phyloP scores from a whole-genome alignment of 2,797 vertebrate species.

The Oreochromis mossambicus region DNA sequence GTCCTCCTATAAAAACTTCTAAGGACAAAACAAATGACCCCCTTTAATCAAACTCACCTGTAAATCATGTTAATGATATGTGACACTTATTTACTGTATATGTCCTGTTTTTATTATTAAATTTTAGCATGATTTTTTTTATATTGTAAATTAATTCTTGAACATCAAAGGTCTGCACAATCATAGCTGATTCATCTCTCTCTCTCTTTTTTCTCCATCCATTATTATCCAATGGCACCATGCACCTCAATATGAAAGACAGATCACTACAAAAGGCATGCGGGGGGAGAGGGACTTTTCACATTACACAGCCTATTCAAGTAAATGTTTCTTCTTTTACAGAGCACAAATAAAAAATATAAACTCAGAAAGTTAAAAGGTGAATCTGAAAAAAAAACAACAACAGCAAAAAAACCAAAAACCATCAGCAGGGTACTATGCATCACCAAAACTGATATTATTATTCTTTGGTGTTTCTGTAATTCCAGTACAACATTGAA shows the following conservation, averaged over 20 bases:
- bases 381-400: not conserved
- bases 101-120: constrained; percentile 62
- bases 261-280: constrained; percentile 88
- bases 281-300: constrained; percentile 81
- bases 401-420: not conserved
- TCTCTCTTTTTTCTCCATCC: constrained; percentile 26
- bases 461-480: constrained; percentile 98
- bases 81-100: constrained; percentile 47
- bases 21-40: not conserved
- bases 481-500: constrained; percentile 83
- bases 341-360: constrained; percentile 73
- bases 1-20: not conserved
- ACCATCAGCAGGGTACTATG: constrained; percentile 78
- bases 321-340: constrained; percentile 81
- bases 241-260: constrained; percentile 78
- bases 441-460: constrained; percentile 89
- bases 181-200: constrained; percentile 59
- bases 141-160: constrained; percentile 63
- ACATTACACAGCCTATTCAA: constrained; percentile 96
- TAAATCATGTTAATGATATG: not conserved
- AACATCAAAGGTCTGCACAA: constrained; percentile 76
- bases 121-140: constrained; percentile 65
- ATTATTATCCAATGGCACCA: constrained; percentile 71
- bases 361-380: not conserved
- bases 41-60: not conserved